Conservation (phyloP, 2,888 invertebrate species). For the Pemphredon lugubris region DNA sequence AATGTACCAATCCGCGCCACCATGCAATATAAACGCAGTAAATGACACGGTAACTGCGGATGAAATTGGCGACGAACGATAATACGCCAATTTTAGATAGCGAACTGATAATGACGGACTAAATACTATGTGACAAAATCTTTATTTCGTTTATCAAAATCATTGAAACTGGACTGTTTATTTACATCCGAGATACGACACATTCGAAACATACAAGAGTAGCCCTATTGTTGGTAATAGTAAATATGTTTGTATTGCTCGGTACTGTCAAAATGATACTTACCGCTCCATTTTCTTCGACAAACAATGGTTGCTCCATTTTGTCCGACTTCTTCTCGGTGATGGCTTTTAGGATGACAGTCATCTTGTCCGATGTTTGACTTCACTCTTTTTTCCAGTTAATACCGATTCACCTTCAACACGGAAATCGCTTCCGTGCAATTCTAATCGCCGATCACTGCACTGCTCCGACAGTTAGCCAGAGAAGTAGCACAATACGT, state of each 20-base stretch:
- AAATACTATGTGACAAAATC: no score
- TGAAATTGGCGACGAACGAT: no score
- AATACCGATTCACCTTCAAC: conserved; percentile 1
- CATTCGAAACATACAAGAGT: no score
- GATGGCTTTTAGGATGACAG: conserved; percentile 89
- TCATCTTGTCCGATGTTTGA: conserved; percentile 83
- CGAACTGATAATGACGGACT: no score
- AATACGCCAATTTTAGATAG: no score
- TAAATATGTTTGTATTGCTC: no score
- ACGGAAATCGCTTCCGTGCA: conserved; percentile 1
- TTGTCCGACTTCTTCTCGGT: conserved; percentile 88
- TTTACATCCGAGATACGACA: no score
- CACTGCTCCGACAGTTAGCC: conserved; percentile 6
- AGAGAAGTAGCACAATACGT: conserved; percentile 15
- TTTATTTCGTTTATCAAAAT: no score
- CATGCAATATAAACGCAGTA: not conserved
- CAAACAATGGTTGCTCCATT: conserved; percentile 86
- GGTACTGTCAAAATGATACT: no score
- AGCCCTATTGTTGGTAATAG: no score
- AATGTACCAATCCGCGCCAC: not conserved
- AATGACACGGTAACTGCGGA: no score
- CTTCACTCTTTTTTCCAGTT: not conserved
- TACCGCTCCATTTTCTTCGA: conserved; percentile 81
- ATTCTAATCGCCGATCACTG: conserved; percentile 11
- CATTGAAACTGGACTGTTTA: no score